Conservation (phyloP, 2,888 invertebrate species). For the Lampropteryx suffumata region DNA sequence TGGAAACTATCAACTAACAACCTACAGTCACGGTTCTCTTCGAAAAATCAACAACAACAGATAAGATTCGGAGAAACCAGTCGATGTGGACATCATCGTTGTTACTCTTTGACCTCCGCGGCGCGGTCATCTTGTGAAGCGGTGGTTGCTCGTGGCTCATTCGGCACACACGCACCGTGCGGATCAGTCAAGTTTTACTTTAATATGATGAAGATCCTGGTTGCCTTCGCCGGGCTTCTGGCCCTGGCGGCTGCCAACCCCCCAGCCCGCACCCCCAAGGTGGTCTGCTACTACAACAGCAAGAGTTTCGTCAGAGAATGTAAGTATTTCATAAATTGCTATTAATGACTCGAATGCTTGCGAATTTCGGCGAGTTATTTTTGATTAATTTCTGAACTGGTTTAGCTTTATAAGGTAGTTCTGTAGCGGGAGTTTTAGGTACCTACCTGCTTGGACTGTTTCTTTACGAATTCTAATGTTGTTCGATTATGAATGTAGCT, state of each 20-base stretch:
- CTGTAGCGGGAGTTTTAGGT: no score
- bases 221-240: conserved; percentile 56
- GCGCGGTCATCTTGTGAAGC: conserved; percentile 40
- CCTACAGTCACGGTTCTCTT: conserved; percentile 7
- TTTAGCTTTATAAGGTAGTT: no score
- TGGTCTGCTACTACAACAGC: conserved; percentile 89
- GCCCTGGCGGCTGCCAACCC: conserved; percentile 62
- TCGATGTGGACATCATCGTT: conserved; percentile 44
- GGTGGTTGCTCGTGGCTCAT: conserved; percentile 49
- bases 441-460: no score
- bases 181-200: conserved; percentile 53
- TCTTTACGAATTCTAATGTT: no score
- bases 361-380: conserved; percentile 44
- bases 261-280: conserved; percentile 73
- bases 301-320: conserved; percentile 86
- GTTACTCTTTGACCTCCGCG: conserved; percentile 60
- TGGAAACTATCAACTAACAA: conserved; percentile 15
- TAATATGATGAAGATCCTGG: conserved; percentile 56
- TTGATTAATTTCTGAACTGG: conserved; percentile 16
- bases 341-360: conserved; percentile 39
- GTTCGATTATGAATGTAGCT: no score
- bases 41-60: conserved; percentile 39
- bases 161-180: conserved; percentile 62
- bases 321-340: conserved; percentile 66
- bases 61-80: conserved; percentile 51